Evolutionary conservation across 2,888 invertebrate species (phyloP), one percentile per base, ranked within the genome.

Genomic region (Nemotelus nigrinus): DNA sequence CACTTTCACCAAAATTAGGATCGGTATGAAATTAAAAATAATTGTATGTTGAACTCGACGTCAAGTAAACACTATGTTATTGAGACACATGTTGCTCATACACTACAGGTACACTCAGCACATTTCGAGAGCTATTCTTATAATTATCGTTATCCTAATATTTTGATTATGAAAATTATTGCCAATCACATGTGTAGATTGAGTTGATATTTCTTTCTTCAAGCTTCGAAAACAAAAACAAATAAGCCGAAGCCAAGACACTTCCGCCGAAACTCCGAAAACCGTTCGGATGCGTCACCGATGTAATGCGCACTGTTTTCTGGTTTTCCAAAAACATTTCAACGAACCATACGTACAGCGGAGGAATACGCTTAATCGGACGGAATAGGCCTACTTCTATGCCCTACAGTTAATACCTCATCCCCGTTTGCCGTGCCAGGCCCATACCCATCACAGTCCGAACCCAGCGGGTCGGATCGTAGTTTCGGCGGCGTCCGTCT

Each of bases 251-350:
- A 10, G 6, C 55, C 68, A 2, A 6, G 71, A 41, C 71, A 6
- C 53, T 6, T 10, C 57, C 53, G 72, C 25, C 44, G 10, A 41
- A 2, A 10, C 8, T n/a, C 72, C 39, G 3, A 45, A 58, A 47
- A 41, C 45, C 74, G 74, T 50, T 48, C 68, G 75, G 76, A 76
- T 76, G 71, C 72, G 48, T 65, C 76, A 65, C 79, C 77, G 78
- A 78, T 79, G 79, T 71, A 79, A 78, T 78, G 47, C 79, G 65
- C 65, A 79, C 79, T 78, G 78, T 72, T 76, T 64, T 77, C 78
- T 78, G 65, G 64, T 76, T 65, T 77, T 65, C 77, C 76, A 78
- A 79, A 79, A 25, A 76, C 72, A 65, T 71, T 79, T 78, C 79
- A 75, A 53, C 55, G 79, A 77, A 77, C 74, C 74, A 43, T 70